Evolutionary conservation across 30 jellyfish, hydroid and myxozoan species (phyloP).

Genomic region (Nemopilema nomurai): DNA sequence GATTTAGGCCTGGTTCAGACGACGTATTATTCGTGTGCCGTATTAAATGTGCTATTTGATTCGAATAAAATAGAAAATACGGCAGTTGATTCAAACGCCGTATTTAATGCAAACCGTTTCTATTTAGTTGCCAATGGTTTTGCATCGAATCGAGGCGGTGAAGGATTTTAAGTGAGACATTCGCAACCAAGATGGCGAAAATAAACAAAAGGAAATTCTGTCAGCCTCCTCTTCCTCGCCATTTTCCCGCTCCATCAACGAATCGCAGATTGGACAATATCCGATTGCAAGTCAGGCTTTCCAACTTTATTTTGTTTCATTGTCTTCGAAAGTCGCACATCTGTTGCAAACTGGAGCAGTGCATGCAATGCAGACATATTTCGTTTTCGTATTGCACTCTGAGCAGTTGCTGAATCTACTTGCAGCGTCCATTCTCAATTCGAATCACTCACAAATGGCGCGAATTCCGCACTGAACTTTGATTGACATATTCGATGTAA

Average conservation of each 20-base stretch:
- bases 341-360: neutral
- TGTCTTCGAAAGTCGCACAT: too few relatives aligned
- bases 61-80: neutral
- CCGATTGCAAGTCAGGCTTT: neutral
- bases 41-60: neutral
- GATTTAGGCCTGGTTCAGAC: neutral
- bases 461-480: neutral
- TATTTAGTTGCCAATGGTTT: neutral
- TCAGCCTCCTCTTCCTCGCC: neutral
- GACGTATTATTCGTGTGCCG: neutral
- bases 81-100: neutral
- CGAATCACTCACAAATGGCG: neutral
- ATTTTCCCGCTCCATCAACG: too few relatives aligned
- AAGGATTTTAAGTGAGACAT: neutral
- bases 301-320: too few relatives aligned
- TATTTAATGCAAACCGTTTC: neutral
- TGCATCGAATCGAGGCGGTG: neutral
- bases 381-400: neutral
- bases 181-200: neutral
- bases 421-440: neutral
- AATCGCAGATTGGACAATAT: neutral
- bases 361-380: neutral
- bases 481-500: neutral
- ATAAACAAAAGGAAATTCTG: conserved; percentile 1
- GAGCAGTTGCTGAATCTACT: neutral